Evolutionary conservation across 1,140 invertebrate species (phyloP).

Genomic region (Lepidurus packardi): DNA sequence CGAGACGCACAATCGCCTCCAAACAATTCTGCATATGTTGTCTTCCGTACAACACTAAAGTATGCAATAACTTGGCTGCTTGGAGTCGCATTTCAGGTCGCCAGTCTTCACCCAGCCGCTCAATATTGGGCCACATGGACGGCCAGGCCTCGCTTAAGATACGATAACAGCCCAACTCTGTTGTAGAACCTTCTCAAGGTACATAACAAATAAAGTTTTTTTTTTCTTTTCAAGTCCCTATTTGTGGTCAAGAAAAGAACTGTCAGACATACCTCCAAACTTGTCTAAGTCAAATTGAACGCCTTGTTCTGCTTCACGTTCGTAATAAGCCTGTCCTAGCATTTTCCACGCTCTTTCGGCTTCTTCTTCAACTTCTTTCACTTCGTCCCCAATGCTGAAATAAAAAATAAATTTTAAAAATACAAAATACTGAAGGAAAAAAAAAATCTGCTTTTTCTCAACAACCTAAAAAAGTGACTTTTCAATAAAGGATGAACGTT

Average conservation of each 20-base stretch:
- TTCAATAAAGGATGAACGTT: too few relatives aligned
- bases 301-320: not conserved
- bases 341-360: not conserved
- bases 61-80: not conserved
- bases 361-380: not conserved
- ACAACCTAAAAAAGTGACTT: too few relatives aligned
- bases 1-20: not conserved
- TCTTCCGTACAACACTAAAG: not conserved
- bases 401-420: not conserved
- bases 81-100: not conserved
- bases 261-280: conserved; percentile 19
- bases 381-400: not conserved
- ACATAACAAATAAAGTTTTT: not conserved
- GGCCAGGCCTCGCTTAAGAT: not conserved
- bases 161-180: not conserved
- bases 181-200: not conserved
- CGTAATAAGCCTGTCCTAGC: not conserved
- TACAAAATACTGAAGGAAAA: not conserved
- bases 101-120: conserved; percentile 6
- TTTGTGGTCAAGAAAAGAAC: not conserved
- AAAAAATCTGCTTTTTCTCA: not conserved
- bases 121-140: not conserved
- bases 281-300: not conserved
- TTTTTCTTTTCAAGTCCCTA: not conserved
- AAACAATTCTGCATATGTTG: not conserved